phyloP scores from a whole-genome alignment of 2,113 vertebrate species.

The Crotalus helleri region DNA sequence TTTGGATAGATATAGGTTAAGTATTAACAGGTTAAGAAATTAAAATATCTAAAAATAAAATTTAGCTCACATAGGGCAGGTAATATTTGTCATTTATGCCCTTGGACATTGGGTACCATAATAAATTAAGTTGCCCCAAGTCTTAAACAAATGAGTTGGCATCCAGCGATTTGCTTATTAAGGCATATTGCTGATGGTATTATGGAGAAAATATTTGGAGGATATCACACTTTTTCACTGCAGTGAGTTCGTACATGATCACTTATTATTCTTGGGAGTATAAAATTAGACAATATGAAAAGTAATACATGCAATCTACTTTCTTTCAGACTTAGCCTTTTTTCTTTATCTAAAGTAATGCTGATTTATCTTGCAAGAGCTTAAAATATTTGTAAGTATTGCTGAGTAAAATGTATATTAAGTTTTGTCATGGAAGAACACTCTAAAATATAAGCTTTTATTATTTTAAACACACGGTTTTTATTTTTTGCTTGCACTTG shows the following conservation, averaged over 20 bases:
- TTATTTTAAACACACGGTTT: neutral
- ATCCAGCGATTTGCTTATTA: too few species aligned
- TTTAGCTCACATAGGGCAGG: too few species aligned
- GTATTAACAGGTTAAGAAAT: too few species aligned
- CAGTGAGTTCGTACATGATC: neutral
- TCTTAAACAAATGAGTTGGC: too few species aligned
- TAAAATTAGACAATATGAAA: neutral
- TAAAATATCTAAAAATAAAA: too few species aligned
- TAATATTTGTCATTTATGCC: too few species aligned
- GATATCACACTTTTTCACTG: neutral
- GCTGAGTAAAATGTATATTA: neutral
- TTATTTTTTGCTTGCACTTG: neutral
- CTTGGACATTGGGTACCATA: too few species aligned
- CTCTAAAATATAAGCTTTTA: neutral
- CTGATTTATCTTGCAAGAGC: neutral
- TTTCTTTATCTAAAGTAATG: too few species aligned
- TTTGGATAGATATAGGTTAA: too few species aligned
- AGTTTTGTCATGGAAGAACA: neutral
- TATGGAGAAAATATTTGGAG: neutral
- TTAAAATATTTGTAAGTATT: neutral
- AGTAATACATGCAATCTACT: neutral
- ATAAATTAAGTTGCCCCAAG: too few species aligned
- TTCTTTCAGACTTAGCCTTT: neutral
- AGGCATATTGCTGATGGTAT: too few species aligned
- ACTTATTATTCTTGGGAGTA: neutral